Conservation (phyloP, 2,888 invertebrate genomes). For the Phorcus lineatus region DNA sequence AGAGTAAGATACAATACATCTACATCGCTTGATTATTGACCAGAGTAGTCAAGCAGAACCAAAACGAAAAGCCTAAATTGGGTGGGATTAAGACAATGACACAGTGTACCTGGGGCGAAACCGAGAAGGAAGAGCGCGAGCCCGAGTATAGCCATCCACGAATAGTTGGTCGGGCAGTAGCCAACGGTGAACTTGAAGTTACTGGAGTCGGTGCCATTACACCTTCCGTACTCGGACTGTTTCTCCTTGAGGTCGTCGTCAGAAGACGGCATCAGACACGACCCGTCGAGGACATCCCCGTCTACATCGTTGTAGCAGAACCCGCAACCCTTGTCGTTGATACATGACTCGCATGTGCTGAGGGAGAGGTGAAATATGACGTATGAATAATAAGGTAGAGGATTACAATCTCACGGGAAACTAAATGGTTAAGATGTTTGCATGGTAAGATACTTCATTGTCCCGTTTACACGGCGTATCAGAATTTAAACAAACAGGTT, state of each 20-base stretch:
- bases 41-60: too few species aligned
- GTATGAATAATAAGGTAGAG: too few species aligned
- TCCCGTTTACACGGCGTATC: too few species aligned
- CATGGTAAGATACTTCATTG: too few species aligned
- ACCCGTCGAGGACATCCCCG: slow-evolving; percentile 54
- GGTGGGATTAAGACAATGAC: too few species aligned
- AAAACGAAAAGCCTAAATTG: too few species aligned
- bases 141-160: slow-evolving; percentile 76
- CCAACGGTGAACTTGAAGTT: slow-evolving; percentile 70
- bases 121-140: slow-evolving; percentile 76
- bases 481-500: too few species aligned
- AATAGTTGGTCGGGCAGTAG: slow-evolving; percentile 76
- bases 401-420: too few species aligned
- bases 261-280: slow-evolving; percentile 59
- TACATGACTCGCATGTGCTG: slow-evolving; percentile 60
- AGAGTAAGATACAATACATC: too few species aligned
- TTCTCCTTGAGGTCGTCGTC: slow-evolving; percentile 35
- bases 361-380: background rate
- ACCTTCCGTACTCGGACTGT: slow-evolving; percentile 35
- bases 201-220: slow-evolving; percentile 27
- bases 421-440: too few species aligned
- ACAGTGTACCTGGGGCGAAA: slow-evolving; percentile 76
- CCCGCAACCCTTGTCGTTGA: slow-evolving; percentile 73
- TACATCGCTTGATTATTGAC: too few species aligned
- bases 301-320: slow-evolving; percentile 73